Evolutionary conservation across 2,888 invertebrate genomes (phyloP).

Genomic region (Nasonovia ribisnigri): DNA sequence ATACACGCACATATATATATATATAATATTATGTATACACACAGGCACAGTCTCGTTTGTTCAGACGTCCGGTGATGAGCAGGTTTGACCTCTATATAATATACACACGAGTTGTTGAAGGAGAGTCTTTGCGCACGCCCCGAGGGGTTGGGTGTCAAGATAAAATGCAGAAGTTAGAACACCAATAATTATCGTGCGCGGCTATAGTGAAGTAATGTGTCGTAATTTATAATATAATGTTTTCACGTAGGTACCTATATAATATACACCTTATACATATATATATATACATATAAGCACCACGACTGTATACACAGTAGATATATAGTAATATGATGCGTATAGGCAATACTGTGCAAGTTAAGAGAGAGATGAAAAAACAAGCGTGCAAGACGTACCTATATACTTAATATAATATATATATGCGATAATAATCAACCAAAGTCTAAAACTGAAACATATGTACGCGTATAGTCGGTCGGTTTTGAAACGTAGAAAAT

Average conservation of each 20-base stretch:
- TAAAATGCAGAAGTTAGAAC: conserved; percentile 42
- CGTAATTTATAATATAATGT: conserved; percentile 57
- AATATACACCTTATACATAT: neutral
- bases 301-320: neutral
- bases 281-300: neutral
- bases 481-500: neutral
- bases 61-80: conserved; percentile 27
- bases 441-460: conserved; percentile 12
- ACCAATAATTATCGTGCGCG: conserved; percentile 37
- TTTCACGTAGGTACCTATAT: conserved; percentile 21
- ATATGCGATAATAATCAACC: conserved; percentile 30
- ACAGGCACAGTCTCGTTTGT: conserved; percentile 22
- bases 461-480: neutral
- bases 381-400: neutral
- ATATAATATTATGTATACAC: no score
- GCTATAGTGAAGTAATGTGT: conserved; percentile 41
- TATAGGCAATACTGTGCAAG: neutral
- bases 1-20: neutral
- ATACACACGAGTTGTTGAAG: neutral
- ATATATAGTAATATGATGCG: no score
- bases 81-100: conserved; percentile 21
- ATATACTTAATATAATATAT: neutral
- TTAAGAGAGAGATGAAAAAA: conserved; percentile 20
- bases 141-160: conserved; percentile 46
- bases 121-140: conserved; percentile 38